A percentile compares a stretch with the other conserved stretches of the same genome.
Evolutionary conservation across 2,888 invertebrate species (phyloP).

Genomic region (Rhopalosiphum nymphaeae): DNA sequence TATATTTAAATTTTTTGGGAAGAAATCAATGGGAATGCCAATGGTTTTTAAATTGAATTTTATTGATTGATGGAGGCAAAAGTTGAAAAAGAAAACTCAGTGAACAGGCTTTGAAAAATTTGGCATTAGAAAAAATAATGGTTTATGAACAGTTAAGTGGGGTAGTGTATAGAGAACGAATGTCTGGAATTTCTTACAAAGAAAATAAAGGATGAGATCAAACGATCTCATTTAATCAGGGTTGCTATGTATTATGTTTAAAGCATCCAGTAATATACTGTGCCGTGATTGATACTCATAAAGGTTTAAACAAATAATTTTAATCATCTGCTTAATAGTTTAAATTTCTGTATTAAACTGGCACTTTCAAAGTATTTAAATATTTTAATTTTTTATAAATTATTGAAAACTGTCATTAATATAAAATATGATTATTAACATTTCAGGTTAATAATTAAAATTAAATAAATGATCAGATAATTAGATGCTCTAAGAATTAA

Average conservation of each 20-base stretch:
- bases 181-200: neutral
- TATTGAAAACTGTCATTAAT: neutral
- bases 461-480: neutral
- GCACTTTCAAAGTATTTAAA: neutral
- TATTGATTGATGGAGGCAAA: constrained; percentile 3
- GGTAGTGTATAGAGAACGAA: neutral
- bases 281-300: neutral
- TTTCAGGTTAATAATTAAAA: neutral
- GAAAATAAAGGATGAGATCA: neutral
- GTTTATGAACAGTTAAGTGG: neutral
- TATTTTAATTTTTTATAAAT: neutral
- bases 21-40: neutral
- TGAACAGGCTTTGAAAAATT: neutral
- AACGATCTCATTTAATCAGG: constrained; percentile 2
- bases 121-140: neutral
- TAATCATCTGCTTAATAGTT: neutral
- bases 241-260: neutral
- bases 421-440: neutral
- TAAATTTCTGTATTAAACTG: neutral
- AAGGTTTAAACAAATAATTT: neutral
- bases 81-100: constrained; percentile 6
- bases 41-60: constrained; percentile 30
- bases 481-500: neutral
- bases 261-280: neutral
- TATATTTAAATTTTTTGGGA: neutral